A percentile compares a stretch with the other conserved stretches of the same genome.
These are phyloP conservation scores for Stylophora pistillata DNA, from an alignment of 64 coral and sea anemone genomes.

Conservation along the genomic window DNA sequence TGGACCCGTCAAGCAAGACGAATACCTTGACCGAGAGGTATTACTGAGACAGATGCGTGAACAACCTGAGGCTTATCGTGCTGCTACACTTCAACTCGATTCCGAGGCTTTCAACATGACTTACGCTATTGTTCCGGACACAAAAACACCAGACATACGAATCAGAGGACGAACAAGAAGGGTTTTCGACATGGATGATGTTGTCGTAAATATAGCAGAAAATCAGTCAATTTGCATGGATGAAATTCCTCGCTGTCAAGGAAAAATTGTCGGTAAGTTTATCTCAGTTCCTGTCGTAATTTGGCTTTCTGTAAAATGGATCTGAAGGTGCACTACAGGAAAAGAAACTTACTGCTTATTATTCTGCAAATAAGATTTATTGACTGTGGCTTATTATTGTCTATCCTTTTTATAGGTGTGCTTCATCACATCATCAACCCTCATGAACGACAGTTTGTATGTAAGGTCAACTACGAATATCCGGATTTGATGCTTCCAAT, in stretches of 20 bases:
- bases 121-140: conserved; percentile 56
- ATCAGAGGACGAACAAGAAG: conserved; percentile 52
- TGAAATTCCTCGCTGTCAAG: not conserved
- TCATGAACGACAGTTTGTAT: conserved; percentile 87
- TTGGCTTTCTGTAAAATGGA: not conserved
- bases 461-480: conserved; percentile 55
- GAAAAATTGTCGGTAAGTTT: conserved; percentile 23
- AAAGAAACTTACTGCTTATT: too few relatives aligned
- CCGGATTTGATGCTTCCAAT: conserved; percentile 71
- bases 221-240: not conserved
- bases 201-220: conserved; percentile 29
- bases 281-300: too few relatives aligned
- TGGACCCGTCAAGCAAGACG: not conserved
- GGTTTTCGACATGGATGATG: conserved; percentile 72
- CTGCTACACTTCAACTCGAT: conserved; percentile 49
- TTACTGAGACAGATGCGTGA: conserved; percentile 4
- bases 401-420: conserved; percentile 48
- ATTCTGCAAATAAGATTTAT: not conserved
- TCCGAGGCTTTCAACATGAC: conserved; percentile 31
- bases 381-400: not conserved
- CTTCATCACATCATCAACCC: conserved; percentile 69
- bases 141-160: conserved; percentile 66
- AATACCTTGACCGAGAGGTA: conserved; percentile 54
- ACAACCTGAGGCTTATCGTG: conserved; percentile 24
- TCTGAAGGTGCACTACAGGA: too few relatives aligned